These are phyloP conservation scores for Cyprinodon variegatus DNA, from an alignment of 2,113 vertebrate genomes.

Conservation along the genomic window DNA sequence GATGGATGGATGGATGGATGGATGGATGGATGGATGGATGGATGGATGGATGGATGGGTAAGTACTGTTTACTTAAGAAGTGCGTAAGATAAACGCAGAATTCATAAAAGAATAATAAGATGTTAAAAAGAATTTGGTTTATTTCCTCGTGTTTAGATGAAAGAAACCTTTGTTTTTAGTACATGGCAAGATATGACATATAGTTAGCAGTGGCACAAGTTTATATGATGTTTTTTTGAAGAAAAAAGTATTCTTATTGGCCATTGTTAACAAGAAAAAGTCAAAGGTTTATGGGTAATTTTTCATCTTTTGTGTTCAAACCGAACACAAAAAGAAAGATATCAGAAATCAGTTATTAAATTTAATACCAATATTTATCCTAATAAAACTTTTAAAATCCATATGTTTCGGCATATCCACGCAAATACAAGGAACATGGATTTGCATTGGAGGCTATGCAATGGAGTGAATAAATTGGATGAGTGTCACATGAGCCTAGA, in stretches of 20 bases:
- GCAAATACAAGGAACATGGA: slow-evolving; percentile 29
- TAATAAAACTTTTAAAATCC: slow-evolving; percentile 12
- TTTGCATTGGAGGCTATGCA: slow-evolving; percentile 26
- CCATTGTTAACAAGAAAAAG: background rate
- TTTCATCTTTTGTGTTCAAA: background rate
- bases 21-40: no score
- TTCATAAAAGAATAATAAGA: background rate
- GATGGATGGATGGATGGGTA: no score
- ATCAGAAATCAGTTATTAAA: background rate
- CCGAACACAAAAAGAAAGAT: background rate
- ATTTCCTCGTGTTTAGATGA: background rate
- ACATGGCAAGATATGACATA: background rate
- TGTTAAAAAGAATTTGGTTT: background rate
- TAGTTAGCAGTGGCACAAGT: no score
- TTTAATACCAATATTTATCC: background rate
- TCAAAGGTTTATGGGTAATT: background rate
- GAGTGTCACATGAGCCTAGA: slow-evolving; percentile 40
- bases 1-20: background rate
- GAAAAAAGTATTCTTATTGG: background rate
- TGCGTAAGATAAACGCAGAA: no score
- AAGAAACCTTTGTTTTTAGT: background rate
- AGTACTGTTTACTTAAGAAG: no score
- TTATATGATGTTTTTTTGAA: background rate
- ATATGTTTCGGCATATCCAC: slow-evolving; percentile 12
- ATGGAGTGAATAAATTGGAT: slow-evolving; percentile 31